Conservation (phyloP, 1,140 invertebrate genomes). For the Meloidogyne exigua region DNA sequence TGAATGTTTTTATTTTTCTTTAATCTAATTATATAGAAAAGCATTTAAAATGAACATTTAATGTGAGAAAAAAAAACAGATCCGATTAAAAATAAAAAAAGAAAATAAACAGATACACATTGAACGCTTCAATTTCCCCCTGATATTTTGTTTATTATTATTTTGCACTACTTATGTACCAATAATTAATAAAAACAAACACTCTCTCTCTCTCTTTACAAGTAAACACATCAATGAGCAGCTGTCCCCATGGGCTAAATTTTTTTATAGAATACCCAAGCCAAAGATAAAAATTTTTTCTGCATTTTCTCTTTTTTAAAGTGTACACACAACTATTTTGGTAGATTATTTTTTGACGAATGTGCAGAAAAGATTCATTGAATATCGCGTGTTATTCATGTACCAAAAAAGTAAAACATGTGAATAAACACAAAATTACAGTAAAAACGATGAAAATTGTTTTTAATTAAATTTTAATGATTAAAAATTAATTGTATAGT, state of each 20-base stretch:
- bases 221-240: constrained; percentile 2
- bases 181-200: not conserved
- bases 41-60: too few relatives aligned
- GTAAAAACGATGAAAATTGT: not conserved
- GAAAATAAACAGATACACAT: not conserved
- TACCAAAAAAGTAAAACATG: not conserved
- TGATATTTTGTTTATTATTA: not conserved
- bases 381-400: not conserved
- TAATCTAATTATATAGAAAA: too few relatives aligned
- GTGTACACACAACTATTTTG: not conserved
- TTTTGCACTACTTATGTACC: constrained; percentile 3
- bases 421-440: not conserved
- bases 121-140: not conserved
- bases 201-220: not conserved
- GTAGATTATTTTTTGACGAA: not conserved
- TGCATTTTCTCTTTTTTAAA: not conserved
- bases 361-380: not conserved
- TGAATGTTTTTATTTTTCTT: too few relatives aligned
- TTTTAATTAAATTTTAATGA: not conserved
- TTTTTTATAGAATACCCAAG: not conserved
- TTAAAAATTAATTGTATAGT: not conserved
- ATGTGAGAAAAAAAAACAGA: not conserved
- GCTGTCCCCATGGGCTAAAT: not conserved
- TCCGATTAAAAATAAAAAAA: not conserved
- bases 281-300: constrained; percentile 2